Conservation (phyloP, 2,113 vertebrate species). For the human region GRCh38 chr2:173411001-173411500, state of each 20-base stretch:
- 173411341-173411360: neutral
- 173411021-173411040: neutral
- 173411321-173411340: neutral
- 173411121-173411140: neutral
- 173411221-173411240: neutral
- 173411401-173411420: no score
- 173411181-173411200: constrained; percentile 15
- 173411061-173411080: neutral
- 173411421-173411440: no score
- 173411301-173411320: constrained; percentile 2
- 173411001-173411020: neutral
- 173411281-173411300: neutral
- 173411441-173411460: no score
- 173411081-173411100: neutral
- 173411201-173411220: constrained; percentile 16
- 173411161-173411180: constrained; percentile 28
- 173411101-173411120: neutral
- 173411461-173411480: no score
- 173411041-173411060: neutral
- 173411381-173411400: no score
- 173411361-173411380: no score
- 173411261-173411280: constrained; percentile 43
- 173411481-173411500: no score
- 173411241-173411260: constrained; percentile 22
- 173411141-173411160: neutral